phyloP scores from a whole-genome alignment of 2,888 invertebrate genomes.

The Drosophila gaucha region DNA sequence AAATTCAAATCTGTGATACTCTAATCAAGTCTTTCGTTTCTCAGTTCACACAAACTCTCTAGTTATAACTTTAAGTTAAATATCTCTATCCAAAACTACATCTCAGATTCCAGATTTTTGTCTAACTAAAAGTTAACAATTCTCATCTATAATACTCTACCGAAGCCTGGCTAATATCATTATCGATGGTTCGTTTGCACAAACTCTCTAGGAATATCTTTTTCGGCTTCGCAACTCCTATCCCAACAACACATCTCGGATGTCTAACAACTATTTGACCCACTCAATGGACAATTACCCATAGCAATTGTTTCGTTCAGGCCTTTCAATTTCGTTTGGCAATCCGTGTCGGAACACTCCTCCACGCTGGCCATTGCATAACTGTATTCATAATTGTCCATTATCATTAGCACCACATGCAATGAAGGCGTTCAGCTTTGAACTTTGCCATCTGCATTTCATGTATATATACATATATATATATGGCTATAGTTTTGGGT shows the following conservation, averaged over 20 bases:
- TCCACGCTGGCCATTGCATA: slow-evolving; percentile 42
- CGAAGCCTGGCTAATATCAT: not conserved
- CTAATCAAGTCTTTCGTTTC: too few relatives aligned
- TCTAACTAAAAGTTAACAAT: too few relatives aligned
- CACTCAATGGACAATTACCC: slow-evolving; percentile 22
- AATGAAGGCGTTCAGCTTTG: slow-evolving; percentile 48
- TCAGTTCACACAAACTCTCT: too few relatives aligned
- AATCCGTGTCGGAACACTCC: slow-evolving; percentile 12
- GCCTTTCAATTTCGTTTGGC: slow-evolving; percentile 31
- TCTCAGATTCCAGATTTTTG: too few relatives aligned
- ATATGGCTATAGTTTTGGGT: not conserved
- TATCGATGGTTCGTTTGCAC: not conserved
- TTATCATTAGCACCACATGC: slow-evolving; percentile 69
- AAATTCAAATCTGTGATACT: too few relatives aligned
- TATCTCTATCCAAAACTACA: too few relatives aligned
- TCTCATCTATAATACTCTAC: too few relatives aligned
- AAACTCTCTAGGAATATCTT: not conserved
- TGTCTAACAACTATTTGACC: slow-evolving; percentile 10
- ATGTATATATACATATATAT: not conserved
- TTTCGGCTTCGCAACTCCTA: not conserved
- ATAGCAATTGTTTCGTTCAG: slow-evolving; percentile 9
- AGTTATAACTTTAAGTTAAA: too few relatives aligned
- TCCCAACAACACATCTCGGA: not conserved
- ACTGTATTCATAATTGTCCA: slow-evolving; percentile 55
- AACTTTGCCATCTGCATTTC: slow-evolving; percentile 56